Conservation (phyloP, 2,888 invertebrate genomes). For the Meta bourneti region DNA sequence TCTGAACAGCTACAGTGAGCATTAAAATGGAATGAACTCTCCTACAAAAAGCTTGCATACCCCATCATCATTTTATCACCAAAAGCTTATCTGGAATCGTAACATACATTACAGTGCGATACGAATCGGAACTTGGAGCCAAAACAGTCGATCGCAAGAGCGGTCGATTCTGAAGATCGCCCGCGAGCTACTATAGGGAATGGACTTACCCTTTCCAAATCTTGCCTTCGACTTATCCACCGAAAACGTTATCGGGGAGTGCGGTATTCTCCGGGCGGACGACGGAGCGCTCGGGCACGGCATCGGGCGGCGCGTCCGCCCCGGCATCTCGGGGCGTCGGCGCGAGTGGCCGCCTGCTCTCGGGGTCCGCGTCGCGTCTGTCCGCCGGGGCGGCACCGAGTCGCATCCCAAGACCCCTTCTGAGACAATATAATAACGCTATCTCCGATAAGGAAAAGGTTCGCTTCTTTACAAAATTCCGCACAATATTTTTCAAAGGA, state of each 20-base stretch:
- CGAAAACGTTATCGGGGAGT: not conserved
- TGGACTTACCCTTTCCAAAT: too few species aligned
- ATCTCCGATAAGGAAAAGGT: conserved; percentile 57
- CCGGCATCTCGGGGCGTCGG: conserved; percentile 26
- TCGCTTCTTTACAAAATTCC: conserved; percentile 34
- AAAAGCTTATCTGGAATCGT: too few species aligned
- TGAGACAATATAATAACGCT: conserved; percentile 77
- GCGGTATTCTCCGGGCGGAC: conserved; percentile 8
- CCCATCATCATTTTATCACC: too few species aligned
- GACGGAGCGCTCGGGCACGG: conserved; percentile 27
- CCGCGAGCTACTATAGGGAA: too few species aligned
- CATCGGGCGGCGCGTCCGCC: conserved; percentile 34
- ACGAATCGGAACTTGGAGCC: too few species aligned
- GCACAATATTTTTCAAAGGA: conserved; percentile 73
- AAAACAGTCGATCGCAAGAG: too few species aligned
- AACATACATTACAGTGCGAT: too few species aligned
- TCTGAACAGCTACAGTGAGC: too few species aligned
- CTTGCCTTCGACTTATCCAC: too few species aligned
- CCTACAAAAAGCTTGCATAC: too few species aligned
- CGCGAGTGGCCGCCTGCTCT: conserved; percentile 12
- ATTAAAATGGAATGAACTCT: too few species aligned
- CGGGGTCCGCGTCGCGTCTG: conserved; percentile 11
- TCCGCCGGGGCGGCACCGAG: conserved; percentile 45
- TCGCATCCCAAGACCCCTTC: conserved; percentile 57
- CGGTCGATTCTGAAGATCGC: too few species aligned